Percentiles rank a stretch among this genome's conserved stretches.
Conservation (phyloP, 2,113 vertebrate genomes). For the Chaetops frenatus region DNA sequence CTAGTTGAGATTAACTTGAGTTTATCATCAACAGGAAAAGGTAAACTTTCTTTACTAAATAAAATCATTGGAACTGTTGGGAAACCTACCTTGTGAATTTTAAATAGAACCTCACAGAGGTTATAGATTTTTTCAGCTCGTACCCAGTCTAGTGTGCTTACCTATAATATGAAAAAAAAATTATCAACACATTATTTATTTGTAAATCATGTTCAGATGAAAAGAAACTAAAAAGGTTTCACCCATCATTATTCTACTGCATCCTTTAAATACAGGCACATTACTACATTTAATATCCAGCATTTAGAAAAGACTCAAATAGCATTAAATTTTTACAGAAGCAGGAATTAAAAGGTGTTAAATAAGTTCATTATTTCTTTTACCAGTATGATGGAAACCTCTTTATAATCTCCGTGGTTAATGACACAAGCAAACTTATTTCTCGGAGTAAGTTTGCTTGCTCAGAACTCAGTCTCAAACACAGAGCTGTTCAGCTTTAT, state of each 20-base stretch:
- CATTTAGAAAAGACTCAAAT: not conserved
- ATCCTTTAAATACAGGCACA: not conserved
- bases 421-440: not conserved
- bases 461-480: not conserved
- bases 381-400: not conserved
- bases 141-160: slow-evolving; percentile 85
- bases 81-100: slow-evolving; percentile 88
- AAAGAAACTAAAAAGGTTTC: not conserved
- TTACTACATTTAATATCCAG: not conserved
- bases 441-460: not conserved
- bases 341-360: not conserved
- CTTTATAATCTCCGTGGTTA: not conserved
- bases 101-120: slow-evolving; percentile 97
- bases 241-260: not conserved
- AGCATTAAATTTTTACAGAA: not conserved
- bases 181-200: not conserved
- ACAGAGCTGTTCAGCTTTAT: not conserved
- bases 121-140: slow-evolving; percentile 86
- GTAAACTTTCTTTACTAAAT: not conserved
- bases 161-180: slow-evolving; percentile 64
- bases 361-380: not conserved
- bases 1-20: not conserved
- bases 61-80: not conserved
- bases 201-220: not conserved
- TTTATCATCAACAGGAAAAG: not conserved